A percentile compares a stretch with the other conserved stretches of the same genome.
Evolutionary conservation across 2,113 vertebrate genomes (phyloP).

Genomic region (Neogobius melanostomus): DNA sequence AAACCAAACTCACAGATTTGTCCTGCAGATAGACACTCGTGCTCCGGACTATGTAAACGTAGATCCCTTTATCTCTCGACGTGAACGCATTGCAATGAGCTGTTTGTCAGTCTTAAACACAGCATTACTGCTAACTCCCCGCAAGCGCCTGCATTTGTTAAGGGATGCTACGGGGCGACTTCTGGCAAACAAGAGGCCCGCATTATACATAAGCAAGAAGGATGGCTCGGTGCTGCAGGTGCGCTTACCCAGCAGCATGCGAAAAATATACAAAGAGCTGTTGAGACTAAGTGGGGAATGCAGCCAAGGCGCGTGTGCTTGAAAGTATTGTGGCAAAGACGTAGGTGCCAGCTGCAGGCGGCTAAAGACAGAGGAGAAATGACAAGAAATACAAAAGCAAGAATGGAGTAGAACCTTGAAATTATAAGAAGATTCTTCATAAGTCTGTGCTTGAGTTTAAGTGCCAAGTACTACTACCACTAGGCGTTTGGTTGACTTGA

Average conservation of each 20-base stretch:
- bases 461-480: no score
- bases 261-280: slow-evolving; percentile 14
- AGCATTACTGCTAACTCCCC: slow-evolving; percentile 19
- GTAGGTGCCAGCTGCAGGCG: not conserved
- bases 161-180: slow-evolving; percentile 33
- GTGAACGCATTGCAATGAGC: slow-evolving; percentile 38
- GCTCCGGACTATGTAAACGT: slow-evolving; percentile 2
- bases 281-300: slow-evolving; percentile 2
- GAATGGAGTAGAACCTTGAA: not conserved
- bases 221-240: slow-evolving; percentile 20
- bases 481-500: not conserved
- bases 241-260: slow-evolving; percentile 4
- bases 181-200: slow-evolving; percentile 25
- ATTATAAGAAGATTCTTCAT: not conserved
- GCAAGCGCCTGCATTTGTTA: slow-evolving; percentile 18
- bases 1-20: slow-evolving; percentile 35
- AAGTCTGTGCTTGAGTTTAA: no score
- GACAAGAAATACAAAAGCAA: not conserved
- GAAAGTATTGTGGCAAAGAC: not conserved
- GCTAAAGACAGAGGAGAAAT: not conserved
- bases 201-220: slow-evolving; percentile 12
- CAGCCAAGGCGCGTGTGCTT: not conserved
- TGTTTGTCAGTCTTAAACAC: slow-evolving; percentile 29
- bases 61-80: slow-evolving; percentile 22
- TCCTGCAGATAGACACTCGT: slow-evolving; percentile 10